Evolutionary conservation across 2,797 vertebrate genomes (phyloP), one percentile per base, ranked within the genome.

Genomic region (Okamejei kenojei): DNA sequence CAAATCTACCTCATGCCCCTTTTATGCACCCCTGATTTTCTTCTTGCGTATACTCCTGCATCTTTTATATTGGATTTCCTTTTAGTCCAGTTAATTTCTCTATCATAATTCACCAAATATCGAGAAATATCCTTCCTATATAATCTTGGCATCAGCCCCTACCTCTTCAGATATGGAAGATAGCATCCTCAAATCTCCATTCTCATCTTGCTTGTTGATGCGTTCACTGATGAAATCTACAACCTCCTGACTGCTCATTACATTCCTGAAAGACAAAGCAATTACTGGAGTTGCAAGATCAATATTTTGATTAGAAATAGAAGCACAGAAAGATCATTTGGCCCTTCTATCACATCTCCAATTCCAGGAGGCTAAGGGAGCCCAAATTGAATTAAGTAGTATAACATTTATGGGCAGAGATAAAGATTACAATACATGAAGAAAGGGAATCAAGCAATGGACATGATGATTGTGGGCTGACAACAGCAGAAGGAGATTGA

Each of bases 221-320:
- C 98, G 97, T 93, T 98, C 97, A 79, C 97, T 97, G 95, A 99
- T 97, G 95, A 99, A 99, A 95, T 99, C 98, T 95, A 99, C 97
- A 94, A 99, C 99, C 94, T 99, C 99, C 95, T 99, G 99, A 95
- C 99, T 99, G 97, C 99, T 99, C 96, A 99, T 97, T 94, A 99
- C 99, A 88, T 99, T 99, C 99, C 99, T 99, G 94, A 90, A 93
- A 81, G 45, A 29, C 38, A 94, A 21, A 94, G 74, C 93, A 58
- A 68, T 45, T 38, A 71, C 63, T 88, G n/a, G 65, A 88, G 3
- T 8, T 68, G 61, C 63, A 35, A 65, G 17, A 9, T 32, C 63
- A 7, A 9, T 23, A 68, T 84, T 23, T 32, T 21, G 9, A 23
- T 74, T 23, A 74, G 71, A 21, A 74, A 74, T 74, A 74, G 19